These are phyloP conservation scores for Hydractinia echinata DNA, from an alignment of 30 jellyfish, hydroid and myxozoan species.

Conservation along the genomic window DNA sequence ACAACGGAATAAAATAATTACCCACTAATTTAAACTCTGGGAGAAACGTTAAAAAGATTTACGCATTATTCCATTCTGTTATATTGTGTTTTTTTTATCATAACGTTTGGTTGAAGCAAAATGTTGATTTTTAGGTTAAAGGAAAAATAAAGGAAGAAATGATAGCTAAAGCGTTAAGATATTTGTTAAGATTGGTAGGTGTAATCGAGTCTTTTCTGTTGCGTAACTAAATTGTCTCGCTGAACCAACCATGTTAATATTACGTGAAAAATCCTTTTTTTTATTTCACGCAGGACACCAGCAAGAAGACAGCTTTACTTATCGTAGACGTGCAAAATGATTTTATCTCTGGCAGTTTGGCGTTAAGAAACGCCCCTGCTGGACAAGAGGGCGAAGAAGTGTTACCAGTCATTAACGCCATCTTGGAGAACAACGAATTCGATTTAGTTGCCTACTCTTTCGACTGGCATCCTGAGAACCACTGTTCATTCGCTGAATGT, in stretches of 20 bases:
- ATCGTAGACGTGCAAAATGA: conserved; percentile 94
- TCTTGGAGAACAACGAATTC: conserved; percentile 36
- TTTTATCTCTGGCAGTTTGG: conserved; percentile 87
- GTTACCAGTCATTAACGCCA: conserved; percentile 55
- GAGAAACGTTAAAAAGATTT: no score
- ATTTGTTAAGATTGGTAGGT: conserved; percentile 15
- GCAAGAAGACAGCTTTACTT: conserved; percentile 49
- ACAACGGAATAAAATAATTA: no score
- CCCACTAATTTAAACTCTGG: no score
- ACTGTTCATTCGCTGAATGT: conserved; percentile 75
- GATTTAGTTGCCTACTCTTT: conserved; percentile 50
- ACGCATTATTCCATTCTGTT: no score
- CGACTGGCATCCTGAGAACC: conserved; percentile 97
- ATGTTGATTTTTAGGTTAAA: conserved; percentile 3
- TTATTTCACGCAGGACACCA: conserved; percentile 34
- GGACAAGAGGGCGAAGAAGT: conserved; percentile 93
- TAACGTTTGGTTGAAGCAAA: no score
- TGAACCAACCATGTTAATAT: no score
- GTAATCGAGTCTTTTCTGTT: neutral
- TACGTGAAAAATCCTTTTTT: neutral
- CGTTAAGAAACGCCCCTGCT: conserved; percentile 81
- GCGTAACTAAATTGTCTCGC: neutral
- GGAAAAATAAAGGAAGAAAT: neutral
- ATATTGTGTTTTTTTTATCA: no score
- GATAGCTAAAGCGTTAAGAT: conserved; percentile 19